Base-by-base conservation (phyloP, 2,888 invertebrate genomes). In the Netelia fuscicornis region DNA sequence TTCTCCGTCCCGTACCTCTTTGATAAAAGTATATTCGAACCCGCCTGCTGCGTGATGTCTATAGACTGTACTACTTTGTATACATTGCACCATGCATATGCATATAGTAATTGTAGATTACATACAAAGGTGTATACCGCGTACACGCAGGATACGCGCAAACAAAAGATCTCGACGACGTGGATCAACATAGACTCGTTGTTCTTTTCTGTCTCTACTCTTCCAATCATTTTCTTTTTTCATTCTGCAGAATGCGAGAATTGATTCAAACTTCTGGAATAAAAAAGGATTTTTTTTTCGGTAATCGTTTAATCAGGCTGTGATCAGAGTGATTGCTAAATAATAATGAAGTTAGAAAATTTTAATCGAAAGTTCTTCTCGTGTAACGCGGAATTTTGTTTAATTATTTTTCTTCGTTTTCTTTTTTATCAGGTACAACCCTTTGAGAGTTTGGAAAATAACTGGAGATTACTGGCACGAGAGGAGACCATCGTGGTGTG, bases 11-110 rank as follows among this genome's bases (percentile, higher is more conserved):
- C 48, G 48, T 48, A 13, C 17, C 74, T 72, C 67, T 60, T 56
- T 48, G 62, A 78, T 76, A 67, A 60, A 78, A 78, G 68, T 60
- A 79, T 67, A 64, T 52, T 60, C 11, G n/a, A 13, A 44, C 68
- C 67, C 48, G 11, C 13, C 17, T 10, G 64, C 56, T 25, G 13
- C 58, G 13, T 64, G 56, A 64, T 37, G 2, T 64, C 37, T 23
- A 37, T 37, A 64, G 11, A 64, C 62, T 23, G 25, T 25, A 62
- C 11, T 48, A 48, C 48, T 48, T 10, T 48, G 13, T 48, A 48
- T 13, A 48, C 13, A 48, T 48, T 13, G 10, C 10, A 13, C 0
- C 48, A 48, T 48, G 13, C 13, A 48, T 48, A 48, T 48, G 13
- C 48, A 48, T 48, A 48, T 13, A 48, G 48, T 48, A 48, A 48